Evolutionary conservation across 2,113 vertebrate genomes (phyloP), one percentile per base, ranked within the genome.

Genomic region (Menura novaehollandiae): DNA sequence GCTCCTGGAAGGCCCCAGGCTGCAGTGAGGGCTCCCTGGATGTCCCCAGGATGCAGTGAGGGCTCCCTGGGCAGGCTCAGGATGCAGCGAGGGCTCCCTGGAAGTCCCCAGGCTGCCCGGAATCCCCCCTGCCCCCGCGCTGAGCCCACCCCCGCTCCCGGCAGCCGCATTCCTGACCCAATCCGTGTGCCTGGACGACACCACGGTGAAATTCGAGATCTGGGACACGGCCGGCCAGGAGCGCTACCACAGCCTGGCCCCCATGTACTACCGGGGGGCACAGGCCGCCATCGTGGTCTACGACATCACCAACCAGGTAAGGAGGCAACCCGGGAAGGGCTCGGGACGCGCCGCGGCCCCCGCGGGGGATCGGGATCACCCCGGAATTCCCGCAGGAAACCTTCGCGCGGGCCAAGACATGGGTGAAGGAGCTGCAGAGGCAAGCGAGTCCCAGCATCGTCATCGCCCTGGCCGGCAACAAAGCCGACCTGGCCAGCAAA

Each of bases 191-290:
- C 95, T 98, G 97, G 98, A 98, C 81, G 98, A 98, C 88, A 98
- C 98, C 71, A 98, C 98, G 37, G 98, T 98, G 55, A 98, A 98
- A 91, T 98, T 98, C 93, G 98, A 98, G 90, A 98, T 98, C 95
- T 98, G 98, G 98, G 98, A 98, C 67, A 98, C 98, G 16, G 98
- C 98, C n/a, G 98, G 98, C 33, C 98, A 98, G 89, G 98, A 98
- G 71, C 83, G 98, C 39, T 98, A 98, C 81, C 98, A 98, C 96
- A 98, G 98, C n/a, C 97, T 98, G 97, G 98, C 98, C 35, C 98
- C 98, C 6, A 98, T 98, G 98, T 98, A 98, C 91, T 98, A 98
- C 85, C 96, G 98, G 89, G 98, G 98, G 56, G 98, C 98, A 11
- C 98, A 98, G 49, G 98, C 98, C 32, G 98, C 98, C 66, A 98